Percentiles rank a stretch among this genome's conserved stretches.
phyloP scores from a whole-genome alignment of 2,797 vertebrate species.

The Nannoperca obscura region DNA sequence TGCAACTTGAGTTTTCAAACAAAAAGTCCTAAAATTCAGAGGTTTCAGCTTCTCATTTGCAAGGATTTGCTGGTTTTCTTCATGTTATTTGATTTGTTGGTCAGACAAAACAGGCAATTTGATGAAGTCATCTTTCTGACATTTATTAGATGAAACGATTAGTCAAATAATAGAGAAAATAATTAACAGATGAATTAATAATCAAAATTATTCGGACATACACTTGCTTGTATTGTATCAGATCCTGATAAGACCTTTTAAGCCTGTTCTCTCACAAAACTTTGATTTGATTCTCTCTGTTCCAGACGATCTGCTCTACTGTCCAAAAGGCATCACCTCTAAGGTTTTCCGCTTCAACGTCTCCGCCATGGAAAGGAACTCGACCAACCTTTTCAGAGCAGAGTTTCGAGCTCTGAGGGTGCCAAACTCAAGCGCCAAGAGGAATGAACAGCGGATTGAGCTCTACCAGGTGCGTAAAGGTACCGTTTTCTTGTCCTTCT shows the following conservation, averaged over 20 bases:
- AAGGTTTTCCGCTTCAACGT: constrained; percentile 94
- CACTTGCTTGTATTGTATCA: constrained; percentile 15
- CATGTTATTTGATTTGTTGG: not conserved
- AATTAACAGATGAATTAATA: not conserved
- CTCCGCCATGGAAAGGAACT: constrained; percentile 93
- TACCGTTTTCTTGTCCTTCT: constrained; percentile 72
- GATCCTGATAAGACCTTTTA: constrained; percentile 30
- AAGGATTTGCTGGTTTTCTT: not conserved
- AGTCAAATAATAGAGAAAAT: not conserved
- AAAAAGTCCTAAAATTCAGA: not conserved
- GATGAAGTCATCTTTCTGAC: not conserved
- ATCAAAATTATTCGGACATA: not conserved
- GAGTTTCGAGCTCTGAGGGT: constrained; percentile 92
- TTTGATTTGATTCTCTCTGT: constrained; percentile 55
- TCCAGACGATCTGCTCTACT: constrained; percentile 91
- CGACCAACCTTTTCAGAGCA: constrained; percentile 93
- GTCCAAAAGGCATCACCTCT: constrained; percentile 91
- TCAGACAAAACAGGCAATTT: not conserved
- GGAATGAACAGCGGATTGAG: constrained; percentile 92
- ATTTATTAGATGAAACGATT: not conserved
- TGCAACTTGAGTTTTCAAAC: not conserved
- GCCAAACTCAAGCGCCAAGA: constrained; percentile 91
- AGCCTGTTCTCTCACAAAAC: constrained; percentile 16
- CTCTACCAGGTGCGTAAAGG: constrained; percentile 93
- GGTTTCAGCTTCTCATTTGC: not conserved